Percentiles rank a stretch among this genome's conserved stretches.
These are phyloP conservation scores for Hypolimnas misippus DNA, from an alignment of 2,888 invertebrate species.

Conservation along the genomic window DNA sequence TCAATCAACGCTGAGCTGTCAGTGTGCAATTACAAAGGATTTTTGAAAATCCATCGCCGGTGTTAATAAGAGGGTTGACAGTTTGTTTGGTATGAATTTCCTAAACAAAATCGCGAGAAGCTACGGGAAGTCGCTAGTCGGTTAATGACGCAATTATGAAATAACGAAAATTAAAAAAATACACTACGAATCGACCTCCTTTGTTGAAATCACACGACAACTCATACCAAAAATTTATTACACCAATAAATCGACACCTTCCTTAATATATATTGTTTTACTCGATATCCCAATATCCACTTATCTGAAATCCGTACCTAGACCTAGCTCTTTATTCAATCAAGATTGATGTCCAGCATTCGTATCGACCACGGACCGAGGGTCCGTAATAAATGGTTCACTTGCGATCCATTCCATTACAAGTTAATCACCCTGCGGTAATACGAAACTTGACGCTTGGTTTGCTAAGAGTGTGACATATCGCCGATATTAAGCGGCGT, in stretches of 20 bases:
- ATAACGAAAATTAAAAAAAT: too few relatives aligned
- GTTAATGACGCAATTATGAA: too few relatives aligned
- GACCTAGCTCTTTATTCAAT: slow-evolving; percentile 34
- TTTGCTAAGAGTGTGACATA: slow-evolving; percentile 10
- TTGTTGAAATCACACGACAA: background rate
- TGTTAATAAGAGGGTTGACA: too few relatives aligned
- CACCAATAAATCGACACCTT: background rate
- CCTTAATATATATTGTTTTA: slow-evolving; percentile 6
- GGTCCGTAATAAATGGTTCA: slow-evolving; percentile 39
- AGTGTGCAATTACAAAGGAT: too few relatives aligned
- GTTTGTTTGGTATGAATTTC: too few relatives aligned
- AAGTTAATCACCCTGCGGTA: slow-evolving; percentile 37
- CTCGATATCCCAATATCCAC: slow-evolving; percentile 6
- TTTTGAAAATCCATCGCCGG: too few relatives aligned
- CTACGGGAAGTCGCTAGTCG: too few relatives aligned
- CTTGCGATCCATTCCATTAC: slow-evolving; percentile 34
- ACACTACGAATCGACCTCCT: too few relatives aligned
- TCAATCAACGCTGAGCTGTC: too few relatives aligned
- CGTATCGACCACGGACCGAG: slow-evolving; percentile 35
- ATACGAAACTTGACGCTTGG: slow-evolving; percentile 37
- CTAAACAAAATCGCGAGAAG: too few relatives aligned
- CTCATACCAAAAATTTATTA: background rate
- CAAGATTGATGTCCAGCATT: slow-evolving; percentile 36
- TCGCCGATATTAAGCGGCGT: slow-evolving; percentile 5
- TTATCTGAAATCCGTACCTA: slow-evolving; percentile 8